A percentile compares a stretch with the other conserved stretches of the same genome.
Conservation (phyloP, 2,888 invertebrate genomes). For the Drosophila paracracens region DNA sequence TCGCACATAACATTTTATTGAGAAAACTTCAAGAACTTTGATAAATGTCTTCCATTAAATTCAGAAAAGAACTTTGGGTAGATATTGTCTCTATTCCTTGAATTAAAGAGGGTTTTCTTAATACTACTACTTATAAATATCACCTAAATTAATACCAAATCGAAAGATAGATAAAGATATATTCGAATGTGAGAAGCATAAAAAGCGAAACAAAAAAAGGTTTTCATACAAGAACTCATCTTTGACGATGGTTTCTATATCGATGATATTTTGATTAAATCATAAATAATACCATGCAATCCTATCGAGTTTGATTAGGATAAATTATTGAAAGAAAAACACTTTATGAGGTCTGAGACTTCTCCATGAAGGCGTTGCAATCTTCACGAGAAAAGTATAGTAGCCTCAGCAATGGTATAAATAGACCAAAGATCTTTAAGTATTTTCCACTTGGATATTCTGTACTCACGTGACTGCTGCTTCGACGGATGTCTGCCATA, state of each 20-base stretch:
- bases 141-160: background rate
- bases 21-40: background rate
- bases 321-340: background rate
- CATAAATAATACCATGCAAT: background rate
- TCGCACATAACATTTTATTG: background rate
- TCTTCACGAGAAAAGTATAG: background rate
- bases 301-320: background rate
- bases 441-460: background rate
- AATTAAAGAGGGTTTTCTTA: background rate
- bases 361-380: background rate
- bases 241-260: background rate
- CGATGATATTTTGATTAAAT: background rate
- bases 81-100: background rate
- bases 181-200: background rate
- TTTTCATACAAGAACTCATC: background rate
- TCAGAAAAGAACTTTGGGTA: background rate
- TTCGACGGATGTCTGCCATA: slow-evolving; percentile 64
- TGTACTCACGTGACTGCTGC: slow-evolving; percentile 75
- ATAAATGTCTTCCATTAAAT: background rate
- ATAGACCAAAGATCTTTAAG: background rate
- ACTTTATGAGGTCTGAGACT: background rate
- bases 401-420: background rate
- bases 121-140: background rate
- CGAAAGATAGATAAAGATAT: background rate
- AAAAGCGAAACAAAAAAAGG: background rate